A percentile compares a stretch with the other conserved stretches of the same genome.
phyloP scores from a whole-genome alignment of 1,140 invertebrate genomes.

The Harlomillsia oculata region DNA sequence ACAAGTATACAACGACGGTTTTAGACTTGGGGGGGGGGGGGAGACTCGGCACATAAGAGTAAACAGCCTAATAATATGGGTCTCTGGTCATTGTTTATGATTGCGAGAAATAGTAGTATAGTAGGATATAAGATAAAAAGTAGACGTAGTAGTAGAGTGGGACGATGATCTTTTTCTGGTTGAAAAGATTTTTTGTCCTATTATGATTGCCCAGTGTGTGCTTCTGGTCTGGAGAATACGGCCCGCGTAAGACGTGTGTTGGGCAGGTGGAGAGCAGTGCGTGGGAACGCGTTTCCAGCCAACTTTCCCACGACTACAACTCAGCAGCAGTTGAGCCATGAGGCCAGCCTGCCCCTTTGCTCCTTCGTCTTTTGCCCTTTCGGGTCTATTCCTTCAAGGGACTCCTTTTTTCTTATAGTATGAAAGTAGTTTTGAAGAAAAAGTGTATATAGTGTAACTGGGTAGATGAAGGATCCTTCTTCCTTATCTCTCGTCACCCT shows the following conservation, averaged over 20 bases:
- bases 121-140: no score
- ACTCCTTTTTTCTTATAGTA: background rate
- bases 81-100: background rate
- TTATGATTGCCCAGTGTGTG: background rate
- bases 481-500: slow-evolving; percentile 1
- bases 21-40: no score
- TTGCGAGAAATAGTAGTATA: background rate
- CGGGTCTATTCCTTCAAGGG: background rate
- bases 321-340: slow-evolving; percentile 4
- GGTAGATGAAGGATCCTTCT: background rate
- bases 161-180: no score
- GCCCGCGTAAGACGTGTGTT: slow-evolving; percentile 30
- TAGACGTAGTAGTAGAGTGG: no score
- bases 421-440: background rate
- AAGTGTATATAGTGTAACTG: background rate
- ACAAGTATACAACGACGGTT: no score
- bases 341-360: slow-evolving; percentile 12
- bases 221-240: background rate
- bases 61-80: background rate
- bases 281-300: slow-evolving; percentile 18
- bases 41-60: background rate
- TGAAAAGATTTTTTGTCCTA: background rate
- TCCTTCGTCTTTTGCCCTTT: slow-evolving; percentile 6
- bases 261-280: slow-evolving; percentile 30
- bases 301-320: slow-evolving; percentile 22